phyloP scores from a whole-genome alignment of 2,113 vertebrate species.

The Oceanodroma tethys region DNA sequence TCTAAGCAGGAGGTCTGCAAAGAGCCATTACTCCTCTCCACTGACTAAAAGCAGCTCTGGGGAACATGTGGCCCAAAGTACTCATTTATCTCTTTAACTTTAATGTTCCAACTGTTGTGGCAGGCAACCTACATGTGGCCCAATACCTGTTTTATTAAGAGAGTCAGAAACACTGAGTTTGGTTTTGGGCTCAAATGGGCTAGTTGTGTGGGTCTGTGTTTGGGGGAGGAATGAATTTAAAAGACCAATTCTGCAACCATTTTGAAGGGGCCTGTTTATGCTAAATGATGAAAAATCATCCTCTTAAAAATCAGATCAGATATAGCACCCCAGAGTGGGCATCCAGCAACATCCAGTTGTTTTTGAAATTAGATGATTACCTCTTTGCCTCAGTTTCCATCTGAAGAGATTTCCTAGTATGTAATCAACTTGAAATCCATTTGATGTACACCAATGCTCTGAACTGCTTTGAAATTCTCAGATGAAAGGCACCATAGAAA shows the following conservation, averaged over 20 bases:
- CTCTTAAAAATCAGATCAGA: background rate
- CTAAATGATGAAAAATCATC: background rate
- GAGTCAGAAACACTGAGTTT: background rate
- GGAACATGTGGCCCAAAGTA: background rate
- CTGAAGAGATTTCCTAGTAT: background rate
- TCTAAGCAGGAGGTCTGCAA: constrained; percentile 8
- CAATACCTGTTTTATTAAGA: background rate
- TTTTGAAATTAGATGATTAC: background rate
- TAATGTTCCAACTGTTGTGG: background rate
- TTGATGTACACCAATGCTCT: background rate
- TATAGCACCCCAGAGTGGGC: background rate
- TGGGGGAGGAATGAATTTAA: background rate
- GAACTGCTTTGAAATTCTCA: constrained; percentile 45
- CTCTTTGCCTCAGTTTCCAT: constrained; percentile 15
- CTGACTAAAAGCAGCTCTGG: background rate
- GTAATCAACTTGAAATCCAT: background rate
- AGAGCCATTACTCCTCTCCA: background rate
- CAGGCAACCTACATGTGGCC: background rate
- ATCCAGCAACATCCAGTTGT: background rate
- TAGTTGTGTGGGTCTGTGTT: background rate
- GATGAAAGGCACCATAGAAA: constrained; percentile 28
- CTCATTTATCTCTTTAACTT: background rate
- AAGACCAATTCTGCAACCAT: background rate
- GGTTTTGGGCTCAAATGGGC: background rate
- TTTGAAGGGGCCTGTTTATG: background rate